These are phyloP conservation scores for Gastrophryne carolinensis DNA, from an alignment of 2,797 vertebrate species.

Conservation along the genomic window DNA sequence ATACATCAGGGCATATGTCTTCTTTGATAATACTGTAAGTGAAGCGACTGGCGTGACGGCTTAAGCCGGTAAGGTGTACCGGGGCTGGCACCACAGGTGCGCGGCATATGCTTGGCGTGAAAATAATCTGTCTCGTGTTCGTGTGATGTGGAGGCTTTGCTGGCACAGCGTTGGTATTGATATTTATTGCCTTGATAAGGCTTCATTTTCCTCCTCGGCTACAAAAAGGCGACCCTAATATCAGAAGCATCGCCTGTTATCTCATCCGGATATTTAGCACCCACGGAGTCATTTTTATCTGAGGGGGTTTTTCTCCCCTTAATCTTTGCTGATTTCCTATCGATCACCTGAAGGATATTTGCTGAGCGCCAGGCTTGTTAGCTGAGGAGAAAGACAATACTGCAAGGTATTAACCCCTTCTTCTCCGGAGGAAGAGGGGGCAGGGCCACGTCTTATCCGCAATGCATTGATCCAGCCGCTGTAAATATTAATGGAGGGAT, in stretches of 20 bases:
- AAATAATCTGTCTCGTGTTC: neutral
- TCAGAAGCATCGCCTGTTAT: too few species aligned
- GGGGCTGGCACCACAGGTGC: too few species aligned
- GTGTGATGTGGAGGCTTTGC: neutral
- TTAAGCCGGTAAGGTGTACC: too few species aligned
- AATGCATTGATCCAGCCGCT: constrained; percentile 27
- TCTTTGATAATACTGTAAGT: too few species aligned
- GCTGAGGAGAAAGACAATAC: constrained; percentile 46
- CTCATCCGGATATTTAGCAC: constrained; percentile 4
- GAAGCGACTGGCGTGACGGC: too few species aligned
- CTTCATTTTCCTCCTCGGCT: neutral
- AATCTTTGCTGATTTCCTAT: constrained; percentile 44
- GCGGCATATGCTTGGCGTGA: too few species aligned
- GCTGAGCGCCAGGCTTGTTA: constrained; percentile 50
- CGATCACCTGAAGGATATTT: constrained; percentile 44
- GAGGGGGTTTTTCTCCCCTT: neutral
- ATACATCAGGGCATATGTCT: too few species aligned
- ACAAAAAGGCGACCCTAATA: too few species aligned
- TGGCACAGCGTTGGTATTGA: neutral
- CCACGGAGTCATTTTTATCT: neutral
- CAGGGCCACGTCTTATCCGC: constrained; percentile 18
- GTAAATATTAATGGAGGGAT: constrained; percentile 15
- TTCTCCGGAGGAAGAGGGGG: constrained; percentile 39
- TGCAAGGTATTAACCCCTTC: constrained; percentile 50
- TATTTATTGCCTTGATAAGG: neutral